Evolutionary conservation across 2,797 vertebrate species (phyloP).

Genomic region (Danio kyathit): DNA sequence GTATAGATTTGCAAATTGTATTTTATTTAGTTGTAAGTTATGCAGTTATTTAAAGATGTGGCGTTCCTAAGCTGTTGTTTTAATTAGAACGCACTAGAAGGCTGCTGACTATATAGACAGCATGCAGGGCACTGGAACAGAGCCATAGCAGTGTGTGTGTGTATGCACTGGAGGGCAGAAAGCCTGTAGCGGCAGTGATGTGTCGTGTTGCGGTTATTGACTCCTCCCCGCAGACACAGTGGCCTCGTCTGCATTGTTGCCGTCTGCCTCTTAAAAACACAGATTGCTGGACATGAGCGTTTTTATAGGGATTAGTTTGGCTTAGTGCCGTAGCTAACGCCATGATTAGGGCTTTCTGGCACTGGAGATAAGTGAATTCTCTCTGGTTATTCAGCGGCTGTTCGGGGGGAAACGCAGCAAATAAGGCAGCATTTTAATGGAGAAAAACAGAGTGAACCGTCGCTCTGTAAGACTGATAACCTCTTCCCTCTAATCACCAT

Average conservation of each 20-base stretch:
- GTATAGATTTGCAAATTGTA: too few species aligned
- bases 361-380: constrained; percentile 79
- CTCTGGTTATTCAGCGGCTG: constrained; percentile 66
- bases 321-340: constrained; percentile 79
- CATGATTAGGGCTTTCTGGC: constrained; percentile 83
- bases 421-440: constrained; percentile 63
- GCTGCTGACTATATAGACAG: constrained; percentile 18
- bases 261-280: constrained; percentile 67
- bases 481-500: constrained; percentile 48
- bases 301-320: constrained; percentile 81
- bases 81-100: constrained; percentile 19
- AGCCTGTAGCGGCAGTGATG: constrained; percentile 13
- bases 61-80: background rate
- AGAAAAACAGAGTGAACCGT: constrained; percentile 50
- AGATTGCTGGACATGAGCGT: constrained; percentile 78
- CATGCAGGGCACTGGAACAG: background rate
- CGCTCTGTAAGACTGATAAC: constrained; percentile 43
- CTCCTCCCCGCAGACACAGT: constrained; percentile 17
- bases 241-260: constrained; percentile 65
- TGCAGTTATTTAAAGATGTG: background rate
- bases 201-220: constrained; percentile 23
- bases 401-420: constrained; percentile 66
- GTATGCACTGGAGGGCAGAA: background rate
- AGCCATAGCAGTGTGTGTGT: background rate
- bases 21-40: too few species aligned